Percentiles rank a stretch among this genome's conserved stretches.
phyloP scores from a whole-genome alignment of 1,140 invertebrate species.

The Ips nitidus region DNA sequence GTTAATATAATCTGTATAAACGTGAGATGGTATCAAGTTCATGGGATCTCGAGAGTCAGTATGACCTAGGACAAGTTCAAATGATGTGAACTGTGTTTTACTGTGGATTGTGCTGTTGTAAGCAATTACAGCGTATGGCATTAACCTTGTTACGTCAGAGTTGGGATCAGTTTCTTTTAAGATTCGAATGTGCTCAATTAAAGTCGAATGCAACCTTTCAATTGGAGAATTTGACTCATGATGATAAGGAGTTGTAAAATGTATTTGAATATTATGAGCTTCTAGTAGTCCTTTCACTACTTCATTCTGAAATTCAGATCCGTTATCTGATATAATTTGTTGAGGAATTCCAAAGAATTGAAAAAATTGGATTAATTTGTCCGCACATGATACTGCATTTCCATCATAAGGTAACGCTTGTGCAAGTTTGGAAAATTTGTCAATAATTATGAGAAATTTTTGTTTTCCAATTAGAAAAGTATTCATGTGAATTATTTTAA shows the following conservation, averaged over 20 bases:
- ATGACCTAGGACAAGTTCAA: too few species aligned
- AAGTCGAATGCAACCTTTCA: slow-evolving; percentile 40
- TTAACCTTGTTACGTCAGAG: too few species aligned
- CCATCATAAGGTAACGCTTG: slow-evolving; percentile 22
- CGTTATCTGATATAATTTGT: slow-evolving; percentile 37
- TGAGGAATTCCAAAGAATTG: slow-evolving; percentile 27
- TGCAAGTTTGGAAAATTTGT: slow-evolving; percentile 29
- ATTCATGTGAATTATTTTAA: slow-evolving; percentile 29
- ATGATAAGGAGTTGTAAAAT: slow-evolving; percentile 47
- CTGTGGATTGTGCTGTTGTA: too few species aligned
- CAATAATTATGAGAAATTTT: slow-evolving; percentile 28
- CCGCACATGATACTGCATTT: slow-evolving; percentile 8
- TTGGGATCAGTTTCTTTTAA: too few species aligned
- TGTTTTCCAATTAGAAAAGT: slow-evolving; percentile 20
- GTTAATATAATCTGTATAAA: too few species aligned
- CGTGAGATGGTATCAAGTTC: too few species aligned
- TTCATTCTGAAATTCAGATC: slow-evolving; percentile 39
- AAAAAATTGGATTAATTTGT: slow-evolving; percentile 34
- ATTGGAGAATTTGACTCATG: slow-evolving; percentile 47
- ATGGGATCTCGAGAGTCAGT: too few species aligned
- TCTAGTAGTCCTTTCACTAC: not conserved
- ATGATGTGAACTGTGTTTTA: too few species aligned
- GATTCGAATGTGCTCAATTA: slow-evolving; percentile 44
- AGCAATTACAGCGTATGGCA: too few species aligned
- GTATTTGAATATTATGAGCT: slow-evolving; percentile 5